phyloP scores from a whole-genome alignment of 2,113 vertebrate species.

The Vombatus ursinus region DNA sequence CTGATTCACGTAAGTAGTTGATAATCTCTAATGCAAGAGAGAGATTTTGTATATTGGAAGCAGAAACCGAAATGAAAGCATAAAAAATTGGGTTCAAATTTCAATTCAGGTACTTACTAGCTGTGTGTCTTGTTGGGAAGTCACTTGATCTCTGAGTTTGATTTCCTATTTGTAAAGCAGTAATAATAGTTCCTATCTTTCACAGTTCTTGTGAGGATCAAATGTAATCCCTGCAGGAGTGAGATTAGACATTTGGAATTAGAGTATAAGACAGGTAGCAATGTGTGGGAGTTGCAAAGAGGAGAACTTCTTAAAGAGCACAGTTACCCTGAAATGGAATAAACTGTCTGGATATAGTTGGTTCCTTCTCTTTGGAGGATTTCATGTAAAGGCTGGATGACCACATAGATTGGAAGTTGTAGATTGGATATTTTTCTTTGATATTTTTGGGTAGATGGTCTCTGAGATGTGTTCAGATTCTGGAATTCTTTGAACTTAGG shows the following conservation, averaged over 20 bases:
- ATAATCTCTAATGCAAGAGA: neutral
- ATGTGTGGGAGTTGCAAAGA: neutral
- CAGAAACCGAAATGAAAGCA: neutral
- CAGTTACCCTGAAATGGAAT: neutral
- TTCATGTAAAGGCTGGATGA: neutral
- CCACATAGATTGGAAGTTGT: neutral
- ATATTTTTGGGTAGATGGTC: neutral
- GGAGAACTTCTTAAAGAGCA: neutral
- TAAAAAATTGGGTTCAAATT: neutral
- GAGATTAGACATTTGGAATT: neutral
- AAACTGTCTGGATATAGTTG: fast-evolving
- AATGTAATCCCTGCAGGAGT: neutral
- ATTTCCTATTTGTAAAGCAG: too few species aligned
- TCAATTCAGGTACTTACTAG: neutral
- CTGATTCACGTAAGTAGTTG: neutral
- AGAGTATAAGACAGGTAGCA: neutral
- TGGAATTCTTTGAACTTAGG: neutral
- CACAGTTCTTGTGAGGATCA: too few species aligned
- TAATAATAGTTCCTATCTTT: too few species aligned
- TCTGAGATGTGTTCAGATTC: neutral
- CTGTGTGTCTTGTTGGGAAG: neutral
- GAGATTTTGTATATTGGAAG: neutral
- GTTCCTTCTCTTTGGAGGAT: neutral
- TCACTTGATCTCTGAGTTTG: too few species aligned
- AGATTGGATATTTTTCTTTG: neutral